A percentile compares a stretch with the other conserved stretches of the same genome.
Evolutionary conservation across 2,888 invertebrate genomes (phyloP).

Genomic region (Axea sp.): DNA sequence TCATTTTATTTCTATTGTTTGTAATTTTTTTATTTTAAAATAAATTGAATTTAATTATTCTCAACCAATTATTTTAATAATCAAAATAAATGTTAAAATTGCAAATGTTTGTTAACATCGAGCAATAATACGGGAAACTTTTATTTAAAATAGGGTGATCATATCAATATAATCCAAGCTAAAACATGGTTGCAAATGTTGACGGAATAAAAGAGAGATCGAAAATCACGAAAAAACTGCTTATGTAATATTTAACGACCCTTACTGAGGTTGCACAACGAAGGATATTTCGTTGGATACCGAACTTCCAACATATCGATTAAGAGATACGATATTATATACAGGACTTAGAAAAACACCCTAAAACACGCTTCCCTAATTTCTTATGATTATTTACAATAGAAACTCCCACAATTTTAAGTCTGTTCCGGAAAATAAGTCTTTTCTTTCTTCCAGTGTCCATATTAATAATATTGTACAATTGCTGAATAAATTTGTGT

Average conservation of each 20-base stretch:
- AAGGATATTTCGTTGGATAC: constrained; percentile 37
- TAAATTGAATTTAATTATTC: constrained; percentile 4
- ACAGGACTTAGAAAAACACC: constrained; percentile 21
- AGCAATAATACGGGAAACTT: constrained; percentile 36
- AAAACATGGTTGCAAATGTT: constrained; percentile 34
- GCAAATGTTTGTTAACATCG: constrained; percentile 19
- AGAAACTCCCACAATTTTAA: no score
- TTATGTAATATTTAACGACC: constrained; percentile 36
- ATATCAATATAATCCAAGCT: constrained; percentile 8
- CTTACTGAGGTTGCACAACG: constrained; percentile 2
- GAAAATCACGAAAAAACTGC: constrained; percentile 49
- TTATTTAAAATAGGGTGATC: constrained; percentile 26
- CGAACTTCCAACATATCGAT: constrained; percentile 39
- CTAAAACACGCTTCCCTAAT: constrained; percentile 40
- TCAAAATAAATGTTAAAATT: constrained; percentile 1
- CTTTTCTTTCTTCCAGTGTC: no score
- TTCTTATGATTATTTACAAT: constrained; percentile 36
- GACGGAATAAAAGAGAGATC: constrained; percentile 16
- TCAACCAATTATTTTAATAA: no score
- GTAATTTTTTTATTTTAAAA: constrained; percentile 4
- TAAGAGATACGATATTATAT: constrained; percentile 14
- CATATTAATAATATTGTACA: no score
- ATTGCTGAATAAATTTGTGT: no score
- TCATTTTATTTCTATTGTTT: not conserved
- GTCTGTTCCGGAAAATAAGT: no score